Evolutionary conservation across 2,888 invertebrate genomes (phyloP), one percentile per base, ranked within the genome.

Genomic region (Lysandra bellargus): DNA sequence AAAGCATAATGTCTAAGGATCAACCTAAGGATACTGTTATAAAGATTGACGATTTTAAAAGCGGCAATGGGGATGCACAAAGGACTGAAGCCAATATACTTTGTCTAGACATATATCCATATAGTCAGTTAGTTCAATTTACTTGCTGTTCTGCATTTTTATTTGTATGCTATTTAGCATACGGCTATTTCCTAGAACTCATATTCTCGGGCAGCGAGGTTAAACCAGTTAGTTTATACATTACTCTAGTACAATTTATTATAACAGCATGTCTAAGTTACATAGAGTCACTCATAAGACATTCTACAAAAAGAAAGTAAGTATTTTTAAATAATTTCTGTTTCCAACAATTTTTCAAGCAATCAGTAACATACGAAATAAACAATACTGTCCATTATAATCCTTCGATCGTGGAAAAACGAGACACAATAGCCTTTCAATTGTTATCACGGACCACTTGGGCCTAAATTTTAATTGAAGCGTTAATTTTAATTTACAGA

Each of bases 141-240:
- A 81, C 97, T 1, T 91, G 97, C 78, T 97, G 98, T 87, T 97
- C 97, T 78, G 86, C 94, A 40, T 98, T 97, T 79, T 97, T 98
- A 7, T 98, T 99, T 90, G 89, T 97, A 82, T 97, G 98, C 87
- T 99, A 98, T 90, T 91, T 99, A 80, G 95, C 98, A 0, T 99
- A 99, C 95, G 99, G 99, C 79, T 99, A 98, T 91, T 95, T 98
- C 87, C 96, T 98, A 95, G 99, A 99, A 92, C 92, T 98, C 74
- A 98, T 99, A 87, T 99, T 99, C 89, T 97, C 97, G 0, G 95
- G 97, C n/a, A 97, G 98, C 37, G 98, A 98, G 73, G 98, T 99
- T 84, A 97, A 97, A 86, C 97, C 98, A 0, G 97, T 97, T 86
- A 99, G 99, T 75, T 97, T 99, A 97, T 99, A 98, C 89, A 95